phyloP scores from a whole-genome alignment of 35 echinoderm and acorn worm genomes.

The Eucidaris tribuloides region DNA sequence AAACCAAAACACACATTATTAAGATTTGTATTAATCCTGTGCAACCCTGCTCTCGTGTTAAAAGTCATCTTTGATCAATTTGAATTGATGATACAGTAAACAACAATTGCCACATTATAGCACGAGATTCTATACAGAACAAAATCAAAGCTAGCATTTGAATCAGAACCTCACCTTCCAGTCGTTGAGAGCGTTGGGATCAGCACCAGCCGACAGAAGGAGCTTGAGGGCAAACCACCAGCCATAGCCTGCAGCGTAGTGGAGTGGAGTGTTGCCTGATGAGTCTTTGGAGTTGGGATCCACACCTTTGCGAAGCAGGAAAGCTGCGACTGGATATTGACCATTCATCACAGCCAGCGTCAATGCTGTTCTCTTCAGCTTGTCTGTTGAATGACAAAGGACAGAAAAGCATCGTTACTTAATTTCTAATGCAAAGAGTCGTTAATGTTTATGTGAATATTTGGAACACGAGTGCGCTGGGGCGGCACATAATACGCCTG shows the following conservation, averaged over 20 bases:
- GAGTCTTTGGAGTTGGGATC: constrained; percentile 74
- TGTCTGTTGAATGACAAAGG: constrained; percentile 92
- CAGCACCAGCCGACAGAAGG: constrained; percentile 65
- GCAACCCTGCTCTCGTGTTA: too few species aligned
- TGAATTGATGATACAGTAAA: too few species aligned
- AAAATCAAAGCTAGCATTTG: neutral
- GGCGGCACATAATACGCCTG: too few species aligned
- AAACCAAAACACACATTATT: too few species aligned
- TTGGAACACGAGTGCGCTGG: too few species aligned
- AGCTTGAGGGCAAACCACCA: constrained; percentile 78
- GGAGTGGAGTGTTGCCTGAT: constrained; percentile 77
- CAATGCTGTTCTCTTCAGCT: constrained; percentile 69
- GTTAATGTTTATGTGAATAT: too few species aligned
- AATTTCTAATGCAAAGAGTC: too few species aligned
- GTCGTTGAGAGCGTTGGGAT: constrained; percentile 77
- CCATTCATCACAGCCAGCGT: constrained; percentile 90
- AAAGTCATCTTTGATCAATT: too few species aligned
- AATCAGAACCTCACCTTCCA: constrained; percentile 68
- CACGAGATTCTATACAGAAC: neutral
- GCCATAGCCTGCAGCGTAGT: constrained; percentile 90
- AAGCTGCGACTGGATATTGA: constrained; percentile 62
- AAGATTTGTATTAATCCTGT: too few species aligned
- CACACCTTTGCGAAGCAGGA: constrained; percentile 82
- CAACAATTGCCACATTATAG: too few species aligned
- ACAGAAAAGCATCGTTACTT: too few species aligned